Conservation (phyloP, 64 coral and sea anemone genomes). For the Acropora yongei region DNA sequence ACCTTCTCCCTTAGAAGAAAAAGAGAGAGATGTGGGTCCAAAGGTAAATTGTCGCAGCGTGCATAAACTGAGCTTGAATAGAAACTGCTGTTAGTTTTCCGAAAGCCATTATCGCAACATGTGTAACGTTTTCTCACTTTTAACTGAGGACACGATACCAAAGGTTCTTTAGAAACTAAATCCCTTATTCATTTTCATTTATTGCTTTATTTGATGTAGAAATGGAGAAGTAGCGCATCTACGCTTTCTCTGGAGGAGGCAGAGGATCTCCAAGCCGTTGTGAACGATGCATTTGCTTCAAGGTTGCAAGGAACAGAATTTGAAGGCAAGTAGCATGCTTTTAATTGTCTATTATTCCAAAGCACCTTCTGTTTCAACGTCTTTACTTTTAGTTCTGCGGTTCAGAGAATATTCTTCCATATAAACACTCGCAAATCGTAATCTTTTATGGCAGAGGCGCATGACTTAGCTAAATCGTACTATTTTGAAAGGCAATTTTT, state of each 20-base stretch:
- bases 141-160: too few relatives aligned
- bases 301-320: neutral
- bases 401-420: too few relatives aligned
- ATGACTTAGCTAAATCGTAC: neutral
- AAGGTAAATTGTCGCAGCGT: neutral
- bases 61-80: too few relatives aligned
- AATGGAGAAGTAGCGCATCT: slow-evolving; percentile 47
- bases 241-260: slow-evolving; percentile 69
- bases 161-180: too few relatives aligned
- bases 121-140: too few relatives aligned
- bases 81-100: too few relatives aligned
- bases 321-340: slow-evolving; percentile 4
- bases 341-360: neutral
- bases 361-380: too few relatives aligned
- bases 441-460: too few relatives aligned
- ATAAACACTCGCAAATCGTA: too few relatives aligned
- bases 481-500: neutral
- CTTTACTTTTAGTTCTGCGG: too few relatives aligned
- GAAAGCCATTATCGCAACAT: too few relatives aligned
- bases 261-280: slow-evolving; percentile 31
- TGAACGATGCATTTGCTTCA: neutral
- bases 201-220: neutral
- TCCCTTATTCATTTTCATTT: too few relatives aligned
- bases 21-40: neutral
- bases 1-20: slow-evolving; percentile 25